Evolutionary conservation across 2,113 vertebrate genomes (phyloP).

Genomic region (Zosterops hypoxanthus): DNA sequence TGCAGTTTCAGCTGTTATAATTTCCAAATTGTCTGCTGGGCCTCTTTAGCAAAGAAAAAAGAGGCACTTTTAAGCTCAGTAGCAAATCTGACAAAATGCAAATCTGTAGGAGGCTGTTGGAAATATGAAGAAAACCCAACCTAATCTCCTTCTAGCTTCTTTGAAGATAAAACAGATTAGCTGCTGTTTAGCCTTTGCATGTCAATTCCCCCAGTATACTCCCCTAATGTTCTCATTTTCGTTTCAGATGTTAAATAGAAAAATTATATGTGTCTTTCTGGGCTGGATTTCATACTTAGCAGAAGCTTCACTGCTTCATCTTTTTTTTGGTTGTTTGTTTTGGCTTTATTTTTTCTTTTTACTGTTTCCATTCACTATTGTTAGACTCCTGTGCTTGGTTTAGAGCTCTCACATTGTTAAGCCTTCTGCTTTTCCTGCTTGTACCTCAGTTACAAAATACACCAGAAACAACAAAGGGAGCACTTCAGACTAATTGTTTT

Average conservation of each 20-base stretch:
- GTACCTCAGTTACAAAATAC: neutral
- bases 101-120: neutral
- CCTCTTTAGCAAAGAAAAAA: neutral
- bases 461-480: neutral
- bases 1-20: neutral
- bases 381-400: neutral
- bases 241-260: neutral
- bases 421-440: neutral
- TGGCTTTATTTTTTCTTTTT: neutral
- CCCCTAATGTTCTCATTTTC: neutral
- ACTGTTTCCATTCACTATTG: neutral
- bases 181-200: neutral
- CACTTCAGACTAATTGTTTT: neutral
- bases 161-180: neutral
- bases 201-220: rapidly evolving
- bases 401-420: neutral
- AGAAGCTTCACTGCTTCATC: neutral
- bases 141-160: neutral
- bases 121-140: neutral
- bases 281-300: neutral
- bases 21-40: neutral
- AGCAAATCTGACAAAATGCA: conserved; percentile 13
- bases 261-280: neutral
- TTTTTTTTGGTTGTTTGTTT: neutral
- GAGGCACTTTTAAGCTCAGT: neutral